These are phyloP conservation scores for Paralvinella palmiformis DNA, from an alignment of 1,140 invertebrate species.

Conservation along the genomic window DNA sequence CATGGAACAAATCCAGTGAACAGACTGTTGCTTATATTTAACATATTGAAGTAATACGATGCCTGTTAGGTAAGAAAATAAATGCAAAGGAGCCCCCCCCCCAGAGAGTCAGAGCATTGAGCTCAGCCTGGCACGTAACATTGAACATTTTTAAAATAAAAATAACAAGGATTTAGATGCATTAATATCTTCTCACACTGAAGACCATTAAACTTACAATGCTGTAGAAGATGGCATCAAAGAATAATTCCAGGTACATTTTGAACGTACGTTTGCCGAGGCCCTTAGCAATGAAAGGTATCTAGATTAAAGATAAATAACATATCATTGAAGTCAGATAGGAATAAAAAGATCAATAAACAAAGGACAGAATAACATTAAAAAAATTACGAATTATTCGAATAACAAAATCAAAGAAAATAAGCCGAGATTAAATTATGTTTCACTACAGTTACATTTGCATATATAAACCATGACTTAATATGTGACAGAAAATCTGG, in stretches of 20 bases:
- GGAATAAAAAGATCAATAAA: too few species aligned
- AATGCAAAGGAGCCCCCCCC: too few species aligned
- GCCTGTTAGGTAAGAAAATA: not conserved
- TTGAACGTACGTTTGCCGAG: constrained; percentile 56
- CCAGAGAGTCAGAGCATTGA: too few species aligned
- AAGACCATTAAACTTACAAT: constrained; percentile 47
- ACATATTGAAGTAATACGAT: not conserved
- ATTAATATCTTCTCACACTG: not conserved
- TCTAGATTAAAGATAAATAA: constrained; percentile 32
- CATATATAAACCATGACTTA: too few species aligned
- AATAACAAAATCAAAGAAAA: too few species aligned
- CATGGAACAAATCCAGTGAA: too few species aligned
- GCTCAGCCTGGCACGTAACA: not conserved
- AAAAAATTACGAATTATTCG: too few species aligned
- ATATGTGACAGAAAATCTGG: too few species aligned
- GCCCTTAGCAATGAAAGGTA: constrained; percentile 53
- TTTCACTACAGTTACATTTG: too few species aligned
- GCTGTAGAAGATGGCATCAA: constrained; percentile 55
- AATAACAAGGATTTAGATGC: not conserved
- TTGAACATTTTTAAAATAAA: not conserved
- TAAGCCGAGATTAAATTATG: too few species aligned
- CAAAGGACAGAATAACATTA: too few species aligned
- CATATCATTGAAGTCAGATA: too few species aligned
- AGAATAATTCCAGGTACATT: constrained; percentile 51
- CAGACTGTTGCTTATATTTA: not conserved